These are phyloP conservation scores for Drosophila murphyi DNA, from an alignment of 1,140 invertebrate genomes.

Conservation along the genomic window DNA sequence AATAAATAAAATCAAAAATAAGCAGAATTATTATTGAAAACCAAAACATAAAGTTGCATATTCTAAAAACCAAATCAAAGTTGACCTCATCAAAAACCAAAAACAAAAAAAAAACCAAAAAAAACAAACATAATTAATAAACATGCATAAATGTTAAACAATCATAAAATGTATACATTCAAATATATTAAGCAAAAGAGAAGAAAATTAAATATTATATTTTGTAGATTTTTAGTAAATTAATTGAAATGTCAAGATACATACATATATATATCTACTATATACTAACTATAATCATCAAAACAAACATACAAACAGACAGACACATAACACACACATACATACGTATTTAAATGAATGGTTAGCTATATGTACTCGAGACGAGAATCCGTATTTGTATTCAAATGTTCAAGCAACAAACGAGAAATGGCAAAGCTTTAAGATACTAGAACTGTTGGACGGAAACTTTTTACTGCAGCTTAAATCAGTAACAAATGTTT, in stretches of 20 bases:
- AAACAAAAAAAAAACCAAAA: constrained; percentile 32
- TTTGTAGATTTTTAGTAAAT: constrained; percentile 81
- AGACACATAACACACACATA: constrained; percentile 37
- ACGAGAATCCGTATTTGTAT: constrained; percentile 48
- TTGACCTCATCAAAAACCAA: constrained; percentile 68
- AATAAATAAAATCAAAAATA: constrained; percentile 12
- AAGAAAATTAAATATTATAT: constrained; percentile 73
- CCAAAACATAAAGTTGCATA: constrained; percentile 50
- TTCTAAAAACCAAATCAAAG: constrained; percentile 64
- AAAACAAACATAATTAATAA: constrained; percentile 46
- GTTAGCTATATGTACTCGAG: constrained; percentile 45
- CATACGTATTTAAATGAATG: neutral
- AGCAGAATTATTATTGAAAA: constrained; percentile 42
- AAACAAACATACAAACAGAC: constrained; percentile 39
- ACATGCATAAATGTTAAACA: constrained; percentile 62
- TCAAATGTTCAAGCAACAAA: constrained; percentile 65
- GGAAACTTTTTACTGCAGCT: constrained; percentile 57
- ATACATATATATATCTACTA: constrained; percentile 50
- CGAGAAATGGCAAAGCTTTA: constrained; percentile 79
- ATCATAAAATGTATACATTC: constrained; percentile 60
- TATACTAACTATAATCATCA: constrained; percentile 27
- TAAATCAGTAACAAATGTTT: constrained; percentile 23
- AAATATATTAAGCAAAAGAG: constrained; percentile 46
- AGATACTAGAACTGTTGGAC: constrained; percentile 70
- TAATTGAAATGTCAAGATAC: constrained; percentile 57